Percentiles rank a stretch among this genome's conserved stretches.
Conservation (phyloP, 2,113 vertebrate genomes). For the Gymnocephalus cernua region DNA sequence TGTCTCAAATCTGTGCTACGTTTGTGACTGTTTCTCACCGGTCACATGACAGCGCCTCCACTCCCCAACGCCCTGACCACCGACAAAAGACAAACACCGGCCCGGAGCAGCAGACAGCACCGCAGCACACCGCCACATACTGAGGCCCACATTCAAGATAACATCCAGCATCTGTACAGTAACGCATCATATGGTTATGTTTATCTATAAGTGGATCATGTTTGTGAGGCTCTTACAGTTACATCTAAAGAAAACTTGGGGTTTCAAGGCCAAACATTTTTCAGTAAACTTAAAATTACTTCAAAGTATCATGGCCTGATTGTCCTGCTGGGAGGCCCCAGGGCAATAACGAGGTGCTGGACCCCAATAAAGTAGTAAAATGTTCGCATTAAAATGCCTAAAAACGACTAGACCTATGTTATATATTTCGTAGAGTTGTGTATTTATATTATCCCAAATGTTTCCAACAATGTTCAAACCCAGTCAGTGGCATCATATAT, state of each 20-base stretch:
- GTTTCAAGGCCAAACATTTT: neutral
- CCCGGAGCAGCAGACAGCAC: neutral
- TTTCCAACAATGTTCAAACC: no score
- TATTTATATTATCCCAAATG: no score
- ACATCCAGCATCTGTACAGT: neutral
- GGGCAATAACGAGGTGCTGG: neutral
- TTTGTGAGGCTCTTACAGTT: neutral
- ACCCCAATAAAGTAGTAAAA: neutral
- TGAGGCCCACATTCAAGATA: no score
- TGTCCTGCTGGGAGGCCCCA: neutral
- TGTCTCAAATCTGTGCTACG: neutral
- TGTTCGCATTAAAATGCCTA: no score
- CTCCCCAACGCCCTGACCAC: constrained; percentile 30
- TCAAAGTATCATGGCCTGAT: neutral
- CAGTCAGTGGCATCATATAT: no score
- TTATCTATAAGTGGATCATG: no score
- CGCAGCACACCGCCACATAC: neutral
- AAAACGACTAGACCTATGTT: no score
- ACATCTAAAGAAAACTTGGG: neutral
- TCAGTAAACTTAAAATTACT: neutral
- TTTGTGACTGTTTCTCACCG: constrained; percentile 1
- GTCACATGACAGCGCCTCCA: constrained; percentile 81
- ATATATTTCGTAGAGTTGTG: no score
- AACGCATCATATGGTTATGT: neutral
- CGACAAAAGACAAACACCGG: neutral